Base-by-base conservation (phyloP, 2,888 invertebrate species). In the Cataglyphis rosenhaueri region DNA sequence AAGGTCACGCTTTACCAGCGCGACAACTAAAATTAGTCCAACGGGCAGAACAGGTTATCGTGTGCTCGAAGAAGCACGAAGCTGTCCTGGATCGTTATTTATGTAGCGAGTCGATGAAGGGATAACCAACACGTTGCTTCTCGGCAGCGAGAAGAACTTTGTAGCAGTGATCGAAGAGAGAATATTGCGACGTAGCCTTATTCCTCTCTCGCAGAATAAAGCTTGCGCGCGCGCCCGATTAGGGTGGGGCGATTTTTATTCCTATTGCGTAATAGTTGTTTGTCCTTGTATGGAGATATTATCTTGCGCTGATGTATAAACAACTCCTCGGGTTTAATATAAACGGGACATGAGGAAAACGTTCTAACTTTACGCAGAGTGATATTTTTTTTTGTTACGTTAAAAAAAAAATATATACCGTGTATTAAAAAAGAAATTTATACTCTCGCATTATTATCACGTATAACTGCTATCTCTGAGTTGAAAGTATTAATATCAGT, bases 1-100 rank as follows among this genome's bases (percentile, higher is more conserved):
- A 79, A 79, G 78, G 78, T 71, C 71, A 18, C 57, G 41, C 32
- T 21, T 3, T 66, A 41, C 48, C 38, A 25, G 59, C 71, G 71
- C 35, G 9, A 70, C 59, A 44, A 71, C 59, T 79, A 79, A 79
- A 79, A 79, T 79, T 79, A 79, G 59, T 79, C 29, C 55, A 68
- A 12, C 71, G 32, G 59, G 44, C 48, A 52, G 52, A n/a, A 18
- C 78, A 70, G 78, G 35, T 79, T 61, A 79, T 41, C 35, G 32
- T 61, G 12, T 32, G 78, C 71, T 79, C 21, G 71, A 35, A 12
- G 44, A 44, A 79, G 71, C 78, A 71, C 44, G 44, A 61, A 29
- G 68, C 35, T 35, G 21, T n/a, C 52, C 44, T 32, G 21, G 9
- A 48, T 61, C 71, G 78, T 79, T 79, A 79, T 79, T 79, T 79